A percentile compares a stretch with the other conserved stretches of the same genome.
Conservation (phyloP, 2,888 invertebrate genomes). For the Andrena hattorfiana region DNA sequence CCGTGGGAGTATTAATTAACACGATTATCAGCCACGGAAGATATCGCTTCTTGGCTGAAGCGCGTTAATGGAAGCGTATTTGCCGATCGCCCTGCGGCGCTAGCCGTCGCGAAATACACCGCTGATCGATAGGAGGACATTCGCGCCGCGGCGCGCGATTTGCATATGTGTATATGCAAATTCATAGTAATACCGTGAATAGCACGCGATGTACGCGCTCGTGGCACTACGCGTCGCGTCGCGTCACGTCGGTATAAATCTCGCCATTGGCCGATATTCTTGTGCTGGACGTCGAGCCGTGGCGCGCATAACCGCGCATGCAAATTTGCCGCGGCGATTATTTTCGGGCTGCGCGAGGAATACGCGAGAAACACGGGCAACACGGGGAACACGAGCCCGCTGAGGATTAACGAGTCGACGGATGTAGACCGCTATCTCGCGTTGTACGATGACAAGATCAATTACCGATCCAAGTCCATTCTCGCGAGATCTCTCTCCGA, state of each 20-base stretch:
- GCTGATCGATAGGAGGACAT: conserved; percentile 52
- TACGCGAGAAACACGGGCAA: background rate
- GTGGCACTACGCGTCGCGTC: conserved; percentile 1
- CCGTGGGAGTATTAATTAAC: conserved; percentile 3
- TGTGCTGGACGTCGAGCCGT: background rate
- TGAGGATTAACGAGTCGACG: conserved; percentile 42
- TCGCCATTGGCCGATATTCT: conserved; percentile 45
- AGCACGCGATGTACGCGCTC: conserved; percentile 45
- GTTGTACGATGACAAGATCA: conserved; percentile 7
- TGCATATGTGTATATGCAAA: conserved; percentile 59
- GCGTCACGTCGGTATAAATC: conserved; percentile 37
- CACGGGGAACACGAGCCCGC: background rate
- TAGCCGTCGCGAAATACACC: conserved; percentile 22
- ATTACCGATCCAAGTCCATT: conserved; percentile 1
- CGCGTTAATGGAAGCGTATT: conserved; percentile 25
- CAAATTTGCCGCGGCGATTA: conserved; percentile 34
- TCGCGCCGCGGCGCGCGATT: conserved; percentile 35
- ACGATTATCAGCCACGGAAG: conserved; percentile 4
- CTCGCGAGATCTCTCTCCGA: background rate
- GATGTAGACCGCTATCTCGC: conserved; percentile 3
- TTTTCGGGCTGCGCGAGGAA: conserved; percentile 13
- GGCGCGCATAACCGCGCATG: conserved; percentile 35
- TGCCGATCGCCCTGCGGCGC: conserved; percentile 20
- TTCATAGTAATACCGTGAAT: conserved; percentile 53
- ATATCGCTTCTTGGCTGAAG: conserved; percentile 8